phyloP scores from a whole-genome alignment of 2,797 vertebrate species.

The Urophycis tenuis region DNA sequence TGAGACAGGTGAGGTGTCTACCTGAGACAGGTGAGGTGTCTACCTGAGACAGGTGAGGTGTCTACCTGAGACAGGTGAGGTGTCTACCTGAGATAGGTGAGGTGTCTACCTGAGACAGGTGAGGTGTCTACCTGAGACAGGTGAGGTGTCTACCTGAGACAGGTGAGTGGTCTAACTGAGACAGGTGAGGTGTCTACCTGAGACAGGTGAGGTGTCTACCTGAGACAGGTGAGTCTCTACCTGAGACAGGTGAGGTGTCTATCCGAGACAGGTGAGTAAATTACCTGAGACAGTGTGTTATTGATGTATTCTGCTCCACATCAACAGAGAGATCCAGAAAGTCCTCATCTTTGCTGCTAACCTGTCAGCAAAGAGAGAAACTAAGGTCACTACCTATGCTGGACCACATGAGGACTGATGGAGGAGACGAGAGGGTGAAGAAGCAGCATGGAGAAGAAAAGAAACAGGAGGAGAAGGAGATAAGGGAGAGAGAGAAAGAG shows the following conservation, averaged over 20 bases:
- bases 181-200: slow-evolving; percentile 73
- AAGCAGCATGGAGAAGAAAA: not conserved
- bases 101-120: not conserved
- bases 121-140: not conserved
- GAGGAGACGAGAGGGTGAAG: not conserved
- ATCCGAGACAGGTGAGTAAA: slow-evolving; percentile 4
- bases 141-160: slow-evolving; percentile 1
- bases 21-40: not conserved
- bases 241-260: slow-evolving; percentile 62
- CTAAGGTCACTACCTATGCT: not conserved
- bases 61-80: not conserved
- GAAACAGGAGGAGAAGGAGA: not conserved
- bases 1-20: too few species aligned
- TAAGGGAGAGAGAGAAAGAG: not conserved
- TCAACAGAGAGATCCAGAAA: slow-evolving; percentile 98
- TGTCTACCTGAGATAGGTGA: not conserved
- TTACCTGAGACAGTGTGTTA: slow-evolving; percentile 97
- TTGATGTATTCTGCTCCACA: slow-evolving; percentile 97
- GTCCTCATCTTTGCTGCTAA: slow-evolving; percentile 99
- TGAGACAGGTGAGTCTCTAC: slow-evolving; percentile 59
- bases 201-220: slow-evolving; percentile 36
- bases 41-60: not conserved
- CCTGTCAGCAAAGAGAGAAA: slow-evolving; percentile 68
- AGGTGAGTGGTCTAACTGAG: not conserved
- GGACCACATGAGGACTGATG: not conserved